Evolutionary conservation across 2,888 invertebrate species (phyloP).

Genomic region (Phlogophora meticulosa): DNA sequence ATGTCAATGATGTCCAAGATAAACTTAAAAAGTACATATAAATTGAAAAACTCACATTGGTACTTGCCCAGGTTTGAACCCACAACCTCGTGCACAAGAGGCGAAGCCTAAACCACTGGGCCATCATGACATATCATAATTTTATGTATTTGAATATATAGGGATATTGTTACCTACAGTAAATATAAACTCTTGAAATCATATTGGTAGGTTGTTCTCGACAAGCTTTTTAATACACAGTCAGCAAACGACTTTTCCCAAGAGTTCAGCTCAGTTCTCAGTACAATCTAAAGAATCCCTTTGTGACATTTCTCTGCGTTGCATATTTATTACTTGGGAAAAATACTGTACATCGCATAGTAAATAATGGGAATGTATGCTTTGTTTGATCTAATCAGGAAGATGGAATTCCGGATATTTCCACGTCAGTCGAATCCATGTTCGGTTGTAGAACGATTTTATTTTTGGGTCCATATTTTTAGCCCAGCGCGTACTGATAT

Average conservation of each 20-base stretch:
- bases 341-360: conserved; percentile 9
- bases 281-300: conserved; percentile 59
- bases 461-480: background rate
- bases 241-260: background rate
- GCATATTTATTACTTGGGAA: conserved; percentile 48
- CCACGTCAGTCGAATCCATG: background rate
- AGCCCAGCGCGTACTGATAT: no score
- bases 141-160: no score
- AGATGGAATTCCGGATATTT: conserved; percentile 8
- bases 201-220: background rate
- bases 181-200: no score
- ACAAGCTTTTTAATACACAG: background rate
- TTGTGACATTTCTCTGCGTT: conserved; percentile 63
- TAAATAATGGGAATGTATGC: conserved; percentile 24
- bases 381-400: conserved; percentile 31
- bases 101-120: no score
- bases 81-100: no score
- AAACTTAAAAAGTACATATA: no score
- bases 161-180: no score
- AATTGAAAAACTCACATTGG: no score
- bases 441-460: background rate
- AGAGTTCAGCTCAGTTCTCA: conserved; percentile 3
- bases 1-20: no score
- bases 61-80: no score
- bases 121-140: no score